Evolutionary conservation across 2,113 vertebrate species (phyloP), one percentile per base, ranked within the genome.

Genomic region (Edolisoma coerulescens): DNA sequence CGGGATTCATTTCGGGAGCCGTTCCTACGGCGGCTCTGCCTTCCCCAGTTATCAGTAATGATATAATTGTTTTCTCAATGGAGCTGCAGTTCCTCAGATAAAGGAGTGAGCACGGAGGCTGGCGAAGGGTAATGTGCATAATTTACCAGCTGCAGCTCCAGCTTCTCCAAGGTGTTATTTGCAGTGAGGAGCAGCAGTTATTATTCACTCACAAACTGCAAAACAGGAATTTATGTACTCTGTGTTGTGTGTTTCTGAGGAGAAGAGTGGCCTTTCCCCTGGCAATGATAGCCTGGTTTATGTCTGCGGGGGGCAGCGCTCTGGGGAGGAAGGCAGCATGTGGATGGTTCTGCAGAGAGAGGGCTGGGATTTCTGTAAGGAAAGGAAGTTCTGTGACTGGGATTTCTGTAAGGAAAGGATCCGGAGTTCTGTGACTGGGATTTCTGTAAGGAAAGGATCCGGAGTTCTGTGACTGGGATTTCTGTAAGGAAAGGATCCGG

Each of bases 321-420:
- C 23, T n/a, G 26, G 16, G 4, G 20, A 45, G 68, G 53, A 6
- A 37, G 13, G 71, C 7, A 56, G n/a, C 0, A 0, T 2, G 45
- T 17, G 4, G 30, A 1, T 54, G 1, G 19, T 59, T 30, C 21
- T 41, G 61, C 64, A n/a, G 6, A 22, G 77, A 8, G 27, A 53
- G 26, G 21, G 0, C 2, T 4, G 42, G 21, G 1, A 0, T 8
- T 32, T 10, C 20, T 33, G 59, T 5, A 7, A 19, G 10, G 52
- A 32, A 8, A 3, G 52, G 17, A 54, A 49, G 23, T 60, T 73
- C 28, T 24, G 47, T 24, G 23, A 49, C 8, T 49, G 47, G 47
- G 7, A 8, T 14, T 49, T 24, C 23, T 49, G 60, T 20, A 20
- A 27, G 17, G 78, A 16, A 24, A n/a, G 42, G 35, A 33, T 44